Percentiles rank a stretch among this genome's conserved stretches.
Evolutionary conservation across 1,140 invertebrate species (phyloP).

Genomic region (Megathymus violae): DNA sequence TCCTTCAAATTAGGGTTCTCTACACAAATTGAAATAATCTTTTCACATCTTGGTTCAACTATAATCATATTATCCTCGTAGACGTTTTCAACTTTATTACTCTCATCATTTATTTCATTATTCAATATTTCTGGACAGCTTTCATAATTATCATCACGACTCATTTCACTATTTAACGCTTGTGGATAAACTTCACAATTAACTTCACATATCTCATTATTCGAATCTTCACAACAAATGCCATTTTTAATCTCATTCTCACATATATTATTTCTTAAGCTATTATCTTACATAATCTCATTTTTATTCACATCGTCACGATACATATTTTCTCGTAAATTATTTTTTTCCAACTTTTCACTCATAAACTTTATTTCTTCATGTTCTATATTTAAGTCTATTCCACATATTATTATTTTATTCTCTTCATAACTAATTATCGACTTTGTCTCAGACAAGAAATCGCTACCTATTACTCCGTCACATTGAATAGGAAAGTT

Average conservation of each 20-base stretch:
- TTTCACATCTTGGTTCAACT: constrained; percentile 34
- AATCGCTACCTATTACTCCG: constrained; percentile 36
- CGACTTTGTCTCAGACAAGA: constrained; percentile 17
- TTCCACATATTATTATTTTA: constrained; percentile 7
- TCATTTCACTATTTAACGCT: constrained; percentile 1
- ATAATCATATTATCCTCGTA: constrained; percentile 7
- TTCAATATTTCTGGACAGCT: not conserved
- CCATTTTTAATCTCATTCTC: too few species aligned
- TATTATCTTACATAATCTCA: too few species aligned
- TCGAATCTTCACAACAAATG: too few species aligned
- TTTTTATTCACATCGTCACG: too few species aligned
- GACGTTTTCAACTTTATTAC: not conserved
- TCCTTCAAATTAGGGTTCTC: constrained; percentile 27
- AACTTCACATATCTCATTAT: too few species aligned
- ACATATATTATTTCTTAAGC: too few species aligned
- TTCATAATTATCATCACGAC: not conserved
- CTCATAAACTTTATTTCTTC: too few species aligned
- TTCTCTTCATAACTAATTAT: constrained; percentile 25
- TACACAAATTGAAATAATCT: constrained; percentile 24
- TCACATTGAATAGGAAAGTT: constrained; percentile 38
- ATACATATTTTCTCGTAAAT: too few species aligned
- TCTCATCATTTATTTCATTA: not conserved
- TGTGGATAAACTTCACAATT: too few species aligned
- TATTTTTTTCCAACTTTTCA: too few species aligned
- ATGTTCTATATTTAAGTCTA: not conserved